A percentile compares a stretch with the other conserved stretches of the same genome.
These are phyloP conservation scores for Actenoides lindsayi DNA, from an alignment of 2,113 vertebrate species.

Conservation along the genomic window DNA sequence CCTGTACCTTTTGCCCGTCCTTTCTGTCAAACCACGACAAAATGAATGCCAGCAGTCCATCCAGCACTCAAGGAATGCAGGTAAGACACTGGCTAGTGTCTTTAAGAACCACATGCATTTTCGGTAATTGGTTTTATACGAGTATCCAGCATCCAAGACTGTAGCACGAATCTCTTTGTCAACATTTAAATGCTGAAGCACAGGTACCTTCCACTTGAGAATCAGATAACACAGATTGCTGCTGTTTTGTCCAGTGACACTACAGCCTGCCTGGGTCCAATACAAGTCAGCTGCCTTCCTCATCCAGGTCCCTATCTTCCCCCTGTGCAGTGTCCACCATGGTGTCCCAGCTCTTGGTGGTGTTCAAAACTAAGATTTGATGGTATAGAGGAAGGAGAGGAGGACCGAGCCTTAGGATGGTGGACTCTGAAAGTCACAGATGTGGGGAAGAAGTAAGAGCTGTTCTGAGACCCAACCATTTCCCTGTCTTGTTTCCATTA, in stretches of 20 bases:
- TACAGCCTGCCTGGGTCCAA: not conserved
- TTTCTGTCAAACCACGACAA: not conserved
- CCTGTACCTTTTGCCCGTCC: not conserved
- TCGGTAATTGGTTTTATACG: not conserved
- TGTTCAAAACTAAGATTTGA: not conserved
- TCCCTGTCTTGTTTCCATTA: not conserved
- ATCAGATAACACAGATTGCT: not conserved
- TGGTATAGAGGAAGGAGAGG: not conserved
- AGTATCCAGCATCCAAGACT: not conserved
- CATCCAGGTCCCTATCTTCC: not conserved
- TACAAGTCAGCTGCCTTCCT: not conserved
- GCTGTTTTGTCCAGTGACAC: not conserved
- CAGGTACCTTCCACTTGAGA: not conserved
- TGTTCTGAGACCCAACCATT: not conserved
- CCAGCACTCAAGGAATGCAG: not conserved
- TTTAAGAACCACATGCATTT: not conserved
- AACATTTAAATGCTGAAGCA: not conserved
- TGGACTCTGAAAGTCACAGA: not conserved
- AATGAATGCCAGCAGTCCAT: not conserved
- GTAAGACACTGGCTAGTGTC: not conserved
- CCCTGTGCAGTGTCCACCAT: accelerated
- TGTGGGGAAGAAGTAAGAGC: not conserved
- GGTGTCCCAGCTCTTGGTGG: not conserved
- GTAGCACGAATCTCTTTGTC: not conserved
- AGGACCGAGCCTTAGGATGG: not conserved